These are phyloP conservation scores for Thysanoteuthis rhombus DNA, from an alignment of 2,888 invertebrate species.

Conservation along the genomic window DNA sequence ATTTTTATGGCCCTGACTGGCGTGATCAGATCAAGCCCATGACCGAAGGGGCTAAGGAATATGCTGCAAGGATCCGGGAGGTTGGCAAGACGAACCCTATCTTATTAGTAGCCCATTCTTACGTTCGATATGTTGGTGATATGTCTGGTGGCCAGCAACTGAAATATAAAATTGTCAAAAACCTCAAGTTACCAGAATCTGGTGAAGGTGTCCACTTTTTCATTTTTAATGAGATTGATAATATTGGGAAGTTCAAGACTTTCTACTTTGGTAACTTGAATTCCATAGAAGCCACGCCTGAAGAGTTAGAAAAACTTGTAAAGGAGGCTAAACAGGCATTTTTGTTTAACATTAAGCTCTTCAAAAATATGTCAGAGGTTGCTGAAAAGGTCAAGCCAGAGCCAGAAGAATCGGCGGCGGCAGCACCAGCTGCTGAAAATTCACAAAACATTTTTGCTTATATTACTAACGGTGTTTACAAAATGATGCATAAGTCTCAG, in stretches of 20 bases:
- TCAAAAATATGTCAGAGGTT: constrained; percentile 33
- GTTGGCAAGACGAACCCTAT: constrained; percentile 36
- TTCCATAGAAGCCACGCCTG: constrained; percentile 33
- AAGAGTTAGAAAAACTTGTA: constrained; percentile 22
- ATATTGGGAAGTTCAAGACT: constrained; percentile 36
- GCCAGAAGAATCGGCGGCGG: background rate
- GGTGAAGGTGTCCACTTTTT: constrained; percentile 39
- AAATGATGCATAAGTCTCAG: background rate
- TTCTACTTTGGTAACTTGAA: constrained; percentile 38
- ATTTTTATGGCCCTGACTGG: constrained; percentile 45
- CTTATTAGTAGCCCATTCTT: constrained; percentile 42
- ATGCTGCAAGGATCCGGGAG: constrained; percentile 40
- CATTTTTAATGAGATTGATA: constrained; percentile 35
- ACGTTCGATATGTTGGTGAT: constrained; percentile 49
- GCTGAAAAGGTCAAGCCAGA: background rate
- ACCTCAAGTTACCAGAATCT: constrained; percentile 32
- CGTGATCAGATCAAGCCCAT: constrained; percentile 23
- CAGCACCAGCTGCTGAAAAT: background rate
- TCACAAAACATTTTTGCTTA: background rate
- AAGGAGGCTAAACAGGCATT: constrained; percentile 37
- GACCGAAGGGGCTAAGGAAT: constrained; percentile 38
- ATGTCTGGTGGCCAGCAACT: constrained; percentile 50
- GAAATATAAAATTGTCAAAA: constrained; percentile 36
- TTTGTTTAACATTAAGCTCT: constrained; percentile 38
- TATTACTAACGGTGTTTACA: background rate